Base-by-base conservation (phyloP, 2,888 invertebrate genomes). In the Taphrorychus bicolor region DNA sequence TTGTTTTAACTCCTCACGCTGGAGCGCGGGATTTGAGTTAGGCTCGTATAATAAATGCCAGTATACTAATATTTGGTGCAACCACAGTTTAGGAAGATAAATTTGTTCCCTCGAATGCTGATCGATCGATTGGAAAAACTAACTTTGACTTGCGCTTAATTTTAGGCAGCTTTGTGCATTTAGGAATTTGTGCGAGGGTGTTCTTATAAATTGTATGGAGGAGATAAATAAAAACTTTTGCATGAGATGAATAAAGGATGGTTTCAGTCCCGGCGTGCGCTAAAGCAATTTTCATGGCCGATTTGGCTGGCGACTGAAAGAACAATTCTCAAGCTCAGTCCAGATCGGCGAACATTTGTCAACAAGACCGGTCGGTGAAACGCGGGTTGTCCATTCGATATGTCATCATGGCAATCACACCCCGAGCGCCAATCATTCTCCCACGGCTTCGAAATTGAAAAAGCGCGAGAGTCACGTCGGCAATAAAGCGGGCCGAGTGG, bases 331-430 rank as follows among this genome's bases (percentile, higher is more conserved):
- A 64, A 63, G 32, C 58, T 32, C 22, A 53, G 32, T 69, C 74
- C 74, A 76, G 76, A 78, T 74, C 72, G 78, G 70, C 72, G 75
- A 77, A 76, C 76, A 78, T 78, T 78, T 78, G 77, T 79, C 78
- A 79, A 79, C 76, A 75, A 75, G 76, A 76, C 73, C 75, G 76
- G 75, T 76, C 75, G 77, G 76, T 75, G 75, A 77, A 78, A 75
- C 74, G 77, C 76, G 76, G 75, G 73, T 77, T 76, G 76, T 78
- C 78, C 77, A 79, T 79, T 78, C 81, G 78, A 81, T 82, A 82
- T 79, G 82, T 83, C 82, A 83, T 82, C 82, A 79, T 78, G 81
- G 80, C 82, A 83, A 82, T 82, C 82, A 81, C 82, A 82, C 82
- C 82, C 82, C 78, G 76, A 83, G 82, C 82, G 82, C 81, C 82